Base-by-base conservation (phyloP, 2,797 vertebrate genomes). In the Pyrocephalus nanus region DNA sequence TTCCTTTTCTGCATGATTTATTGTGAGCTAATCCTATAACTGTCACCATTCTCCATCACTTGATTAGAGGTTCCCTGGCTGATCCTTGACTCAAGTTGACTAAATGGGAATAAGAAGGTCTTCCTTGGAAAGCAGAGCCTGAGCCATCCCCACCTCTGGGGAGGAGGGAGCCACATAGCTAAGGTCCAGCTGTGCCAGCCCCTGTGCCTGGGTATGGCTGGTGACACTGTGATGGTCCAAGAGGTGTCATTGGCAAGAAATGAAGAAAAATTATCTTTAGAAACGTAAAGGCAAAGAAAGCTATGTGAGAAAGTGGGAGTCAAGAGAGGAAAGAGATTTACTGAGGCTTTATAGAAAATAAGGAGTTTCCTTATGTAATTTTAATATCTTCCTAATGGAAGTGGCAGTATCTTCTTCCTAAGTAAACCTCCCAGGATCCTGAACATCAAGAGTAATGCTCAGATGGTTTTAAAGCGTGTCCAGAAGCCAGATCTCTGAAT, bases 1-100 rank as follows among this genome's bases (percentile, higher is more conserved):
- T 91, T 90, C 72, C 73, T 22, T 86, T 92, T 92, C 69, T 64
- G 61, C 40, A 4, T 86, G 91, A 94, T 93, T 94, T 96, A 86
- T 77, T 82, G 48, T 75, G 77, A 85, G 57, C 76, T 93, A 90
- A 93, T 77, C 58, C 76, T 84, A 8, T 73, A 73, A 55, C 73
- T 76, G 57, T 91, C 81, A 60, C n/a, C n/a, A 40, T 92, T 92
- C 88, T 82, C 85, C 78, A 85, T 86, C 88, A 81, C 88, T 95
- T 94, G 87, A 80, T 82, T 96, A 60, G 87, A 79, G 38, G 57
- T 60, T 82, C 65, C 36, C 53, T 81, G 90, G 19, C 75, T 83
- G 66, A 72, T 94, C 62, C 36, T 91, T 93, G 50, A 62, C 42
- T 86, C 55, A 42, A 3, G 9, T 64, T 81, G 45, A 61, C 75